phyloP scores from a whole-genome alignment of 2,113 vertebrate species.

The Haliaeetus leucogaster region DNA sequence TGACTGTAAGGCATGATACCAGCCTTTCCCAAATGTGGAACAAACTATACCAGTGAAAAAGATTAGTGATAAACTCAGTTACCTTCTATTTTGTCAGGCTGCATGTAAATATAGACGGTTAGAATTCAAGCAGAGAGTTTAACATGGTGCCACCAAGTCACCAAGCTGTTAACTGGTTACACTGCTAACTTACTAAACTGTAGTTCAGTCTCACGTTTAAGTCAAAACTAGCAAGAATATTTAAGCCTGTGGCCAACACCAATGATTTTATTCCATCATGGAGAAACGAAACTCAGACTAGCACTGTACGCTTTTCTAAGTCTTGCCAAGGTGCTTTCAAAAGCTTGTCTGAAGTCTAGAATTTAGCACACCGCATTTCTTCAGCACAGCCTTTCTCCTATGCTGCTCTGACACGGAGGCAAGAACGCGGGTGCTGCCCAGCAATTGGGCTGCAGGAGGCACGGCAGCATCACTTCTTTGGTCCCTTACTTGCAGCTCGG shows the following conservation, averaged over 20 bases:
- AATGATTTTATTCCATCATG: background rate
- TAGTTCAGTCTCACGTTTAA: background rate
- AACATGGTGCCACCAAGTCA: background rate
- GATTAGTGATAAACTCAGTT: background rate
- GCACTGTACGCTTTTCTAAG: background rate
- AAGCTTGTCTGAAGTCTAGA: background rate
- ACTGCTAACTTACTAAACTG: background rate
- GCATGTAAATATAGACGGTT: background rate
- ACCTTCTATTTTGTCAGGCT: background rate
- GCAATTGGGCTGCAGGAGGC: accelerated
- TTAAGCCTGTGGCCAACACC: background rate
- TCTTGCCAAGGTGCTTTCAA: background rate
- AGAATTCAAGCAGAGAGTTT: background rate
- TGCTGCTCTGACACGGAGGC: accelerated
- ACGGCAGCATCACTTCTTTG: accelerated
- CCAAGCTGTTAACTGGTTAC: background rate
- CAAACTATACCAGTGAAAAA: background rate
- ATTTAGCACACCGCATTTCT: accelerated
- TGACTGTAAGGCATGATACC: background rate
- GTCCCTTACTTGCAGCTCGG: background rate
- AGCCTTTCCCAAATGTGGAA: background rate
- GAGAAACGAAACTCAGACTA: background rate
- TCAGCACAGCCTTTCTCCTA: accelerated
- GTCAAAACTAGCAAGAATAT: background rate
- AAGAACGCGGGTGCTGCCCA: background rate